These are phyloP conservation scores for Notolabrus celidotus DNA, from an alignment of 2,797 vertebrate species.

Conservation along the genomic window DNA sequence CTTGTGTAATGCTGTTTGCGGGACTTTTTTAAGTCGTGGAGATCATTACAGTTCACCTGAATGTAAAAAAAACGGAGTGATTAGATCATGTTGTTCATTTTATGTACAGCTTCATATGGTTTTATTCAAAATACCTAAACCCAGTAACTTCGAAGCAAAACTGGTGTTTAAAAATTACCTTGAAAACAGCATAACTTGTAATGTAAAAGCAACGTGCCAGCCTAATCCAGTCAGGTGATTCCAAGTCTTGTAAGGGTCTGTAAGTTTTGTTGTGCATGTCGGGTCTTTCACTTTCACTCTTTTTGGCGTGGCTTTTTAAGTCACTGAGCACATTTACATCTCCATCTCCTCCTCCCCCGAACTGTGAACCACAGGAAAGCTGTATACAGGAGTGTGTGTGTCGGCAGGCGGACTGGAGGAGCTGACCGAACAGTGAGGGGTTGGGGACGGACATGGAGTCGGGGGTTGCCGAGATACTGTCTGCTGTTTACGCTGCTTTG, in stretches of 20 bases:
- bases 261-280: slow-evolving; percentile 1
- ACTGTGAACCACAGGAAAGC: slow-evolving; percentile 63
- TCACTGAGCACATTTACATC: slow-evolving; percentile 66
- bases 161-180: slow-evolving; percentile 26
- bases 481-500: slow-evolving; percentile 84
- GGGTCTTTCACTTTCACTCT: slow-evolving; percentile 48
- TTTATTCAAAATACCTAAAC: slow-evolving; percentile 21
- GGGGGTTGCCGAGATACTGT: slow-evolving; percentile 65
- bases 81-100: slow-evolving; percentile 16
- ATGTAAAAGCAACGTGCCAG: slow-evolving; percentile 29
- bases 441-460: slow-evolving; percentile 70
- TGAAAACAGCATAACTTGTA: slow-evolving; percentile 36
- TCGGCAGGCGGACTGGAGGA: slow-evolving; percentile 60
- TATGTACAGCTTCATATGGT: slow-evolving; percentile 5
- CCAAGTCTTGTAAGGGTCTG: slow-evolving; percentile 12
- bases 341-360: slow-evolving; percentile 88
- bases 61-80: slow-evolving; percentile 6
- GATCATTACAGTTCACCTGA: slow-evolving; percentile 1
- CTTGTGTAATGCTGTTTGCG: slow-evolving; percentile 24
- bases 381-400: slow-evolving; percentile 60
- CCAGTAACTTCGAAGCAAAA: slow-evolving; percentile 41
- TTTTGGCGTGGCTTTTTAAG: slow-evolving; percentile 36
- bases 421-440: slow-evolving; percentile 50
- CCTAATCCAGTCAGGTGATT: slow-evolving; percentile 26
- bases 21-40: slow-evolving; percentile 12